Percentiles rank a stretch among this genome's conserved stretches.
These are phyloP conservation scores for Chloroceryle aenea DNA, from an alignment of 2,113 vertebrate species.

Conservation along the genomic window DNA sequence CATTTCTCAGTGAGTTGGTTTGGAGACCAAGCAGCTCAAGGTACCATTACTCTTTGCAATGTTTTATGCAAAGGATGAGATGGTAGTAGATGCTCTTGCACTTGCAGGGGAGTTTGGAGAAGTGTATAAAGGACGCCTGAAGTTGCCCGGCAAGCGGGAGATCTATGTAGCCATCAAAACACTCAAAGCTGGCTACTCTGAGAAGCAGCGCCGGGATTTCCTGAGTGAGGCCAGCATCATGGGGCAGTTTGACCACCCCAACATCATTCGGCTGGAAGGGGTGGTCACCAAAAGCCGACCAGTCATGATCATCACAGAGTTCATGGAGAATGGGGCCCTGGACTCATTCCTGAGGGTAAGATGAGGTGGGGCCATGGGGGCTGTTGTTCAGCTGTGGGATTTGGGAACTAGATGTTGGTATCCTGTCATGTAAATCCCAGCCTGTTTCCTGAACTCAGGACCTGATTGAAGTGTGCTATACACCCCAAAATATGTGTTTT, in stretches of 20 bases:
- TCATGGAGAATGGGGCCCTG: slow-evolving; percentile 97
- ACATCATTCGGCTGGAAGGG: slow-evolving; percentile 95
- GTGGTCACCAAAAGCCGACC: slow-evolving; percentile 98
- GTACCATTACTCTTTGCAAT: not conserved
- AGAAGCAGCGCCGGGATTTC: slow-evolving; percentile 96
- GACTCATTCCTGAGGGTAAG: slow-evolving; percentile 97
- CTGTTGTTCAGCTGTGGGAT: not conserved
- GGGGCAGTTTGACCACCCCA: slow-evolving; percentile 98
- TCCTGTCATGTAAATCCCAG: fast-evolving
- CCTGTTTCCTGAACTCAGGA: not conserved
- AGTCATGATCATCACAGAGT: slow-evolving; percentile 98
- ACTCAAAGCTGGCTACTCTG: slow-evolving; percentile 93
- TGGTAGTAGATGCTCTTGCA: not conserved
- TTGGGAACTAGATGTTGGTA: not conserved
- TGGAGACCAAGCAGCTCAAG: not conserved
- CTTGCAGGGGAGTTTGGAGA: slow-evolving; percentile 95
- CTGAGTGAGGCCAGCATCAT: slow-evolving; percentile 98
- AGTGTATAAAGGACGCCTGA: slow-evolving; percentile 96
- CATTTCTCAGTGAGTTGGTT: not conserved
- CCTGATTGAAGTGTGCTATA: fast-evolving
- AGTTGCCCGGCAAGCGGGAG: slow-evolving; percentile 94
- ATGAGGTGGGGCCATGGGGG: fast-evolving
- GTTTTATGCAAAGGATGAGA: not conserved
- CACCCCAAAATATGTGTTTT: not conserved
- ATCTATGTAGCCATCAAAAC: slow-evolving; percentile 99